Conservation (phyloP, 2,113 vertebrate species). For the Mola mola region DNA sequence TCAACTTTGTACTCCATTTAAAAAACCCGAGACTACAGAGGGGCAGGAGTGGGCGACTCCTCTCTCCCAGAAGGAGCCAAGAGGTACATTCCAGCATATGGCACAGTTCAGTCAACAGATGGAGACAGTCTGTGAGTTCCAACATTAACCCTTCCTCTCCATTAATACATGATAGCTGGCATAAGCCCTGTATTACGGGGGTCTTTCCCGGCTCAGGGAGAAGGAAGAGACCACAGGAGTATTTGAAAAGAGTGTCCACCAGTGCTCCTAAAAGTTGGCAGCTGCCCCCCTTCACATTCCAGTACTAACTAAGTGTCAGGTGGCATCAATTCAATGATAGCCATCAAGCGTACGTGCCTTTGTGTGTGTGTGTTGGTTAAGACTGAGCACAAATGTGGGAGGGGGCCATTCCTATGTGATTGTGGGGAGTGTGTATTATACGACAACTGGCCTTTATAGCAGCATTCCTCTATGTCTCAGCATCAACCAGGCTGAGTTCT, state of each 20-base stretch:
- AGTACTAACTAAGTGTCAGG: conserved; percentile 76
- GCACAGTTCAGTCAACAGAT: conserved; percentile 70
- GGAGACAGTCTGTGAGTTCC: conserved; percentile 55
- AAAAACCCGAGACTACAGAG: conserved; percentile 10
- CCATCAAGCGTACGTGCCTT: conserved; percentile 72
- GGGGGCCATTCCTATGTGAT: conserved; percentile 61
- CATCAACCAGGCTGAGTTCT: conserved; percentile 11
- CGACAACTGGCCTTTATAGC: conserved; percentile 67
- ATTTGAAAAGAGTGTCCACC: conserved; percentile 38
- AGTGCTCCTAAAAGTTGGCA: conserved; percentile 59
- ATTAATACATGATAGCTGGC: conserved; percentile 13
- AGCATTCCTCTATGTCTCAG: conserved; percentile 52
- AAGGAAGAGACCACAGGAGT: background rate
- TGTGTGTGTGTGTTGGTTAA: conserved; percentile 65
- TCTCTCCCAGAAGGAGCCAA: conserved; percentile 47
- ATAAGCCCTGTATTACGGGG: conserved; percentile 9
- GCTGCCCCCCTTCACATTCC: conserved; percentile 76
- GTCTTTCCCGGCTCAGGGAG: background rate
- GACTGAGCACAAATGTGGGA: conserved; percentile 60
- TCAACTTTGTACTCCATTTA: conserved; percentile 32
- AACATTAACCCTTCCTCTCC: conserved; percentile 33
- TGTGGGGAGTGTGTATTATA: conserved; percentile 36
- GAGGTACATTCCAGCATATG: conserved; percentile 70
- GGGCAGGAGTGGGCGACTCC: conserved; percentile 19
- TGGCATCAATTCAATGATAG: conserved; percentile 80